Base-by-base conservation (phyloP, 2,113 vertebrate genomes). In the Geococcyx californianus region DNA sequence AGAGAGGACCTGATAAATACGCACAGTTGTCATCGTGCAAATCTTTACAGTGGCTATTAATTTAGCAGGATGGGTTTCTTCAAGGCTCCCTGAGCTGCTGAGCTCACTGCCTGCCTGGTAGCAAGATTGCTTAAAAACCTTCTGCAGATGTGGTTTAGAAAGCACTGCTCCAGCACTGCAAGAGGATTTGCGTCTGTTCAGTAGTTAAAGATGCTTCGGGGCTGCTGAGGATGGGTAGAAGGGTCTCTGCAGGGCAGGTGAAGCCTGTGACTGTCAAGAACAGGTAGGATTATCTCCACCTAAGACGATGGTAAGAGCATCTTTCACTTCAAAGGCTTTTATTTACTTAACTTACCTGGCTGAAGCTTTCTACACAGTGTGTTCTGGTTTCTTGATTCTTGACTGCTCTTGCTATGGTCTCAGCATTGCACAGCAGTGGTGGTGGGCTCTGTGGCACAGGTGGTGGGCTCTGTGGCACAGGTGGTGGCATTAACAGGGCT, bases 401-500 rank as follows among this genome's bases (percentile, higher is more conserved):
- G 40, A 42, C 40, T 52, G 55, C 44, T 76, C 67, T 67, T 49
- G 20, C 58, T 62, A 45, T n/a, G 70, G 31, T n/a, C 10, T 68
- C 45, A 2, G 1, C 23, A 10, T 38, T 2, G 4, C 63, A n/a
- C 1, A 1, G 34, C 1, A 5, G 74, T 2, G 15, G 29, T n/a
- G 68, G 24, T 10, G 23, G 34, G 54, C 54, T 56, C 54, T 31
- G 54, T 33, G 54, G 33, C 54, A 20, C 17, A 33, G 54, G 10
- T 2, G 7, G 42, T 23, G 47, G 49, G n/a, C n/a, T n/a, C n/a
- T n/a, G 31, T 33, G 54, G 33, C 54, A 20, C 17, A 33, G 54
- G 10, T 2, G 7, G 42, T 23, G 47, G 49, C 10, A 10, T 24
- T 82, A 56, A 31, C 0, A 0, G 36, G 75, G 45, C 79, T 83